Evolutionary conservation across 1,140 invertebrate species (phyloP).

Genomic region (Ctenoplectra terminalis): DNA sequence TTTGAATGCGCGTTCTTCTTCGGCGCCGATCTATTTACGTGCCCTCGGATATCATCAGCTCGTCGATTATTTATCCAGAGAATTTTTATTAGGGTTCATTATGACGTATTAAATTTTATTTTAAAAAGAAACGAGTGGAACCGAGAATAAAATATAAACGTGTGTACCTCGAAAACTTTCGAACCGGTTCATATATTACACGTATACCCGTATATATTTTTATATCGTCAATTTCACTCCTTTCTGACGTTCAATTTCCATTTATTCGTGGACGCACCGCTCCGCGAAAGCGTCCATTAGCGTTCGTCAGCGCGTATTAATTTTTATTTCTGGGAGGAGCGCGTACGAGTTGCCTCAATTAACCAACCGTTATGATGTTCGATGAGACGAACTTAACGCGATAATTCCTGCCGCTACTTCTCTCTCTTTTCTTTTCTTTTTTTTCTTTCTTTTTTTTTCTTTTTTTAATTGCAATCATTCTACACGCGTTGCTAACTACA

Average conservation of each 20-base stretch:
- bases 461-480: background rate
- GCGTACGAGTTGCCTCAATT: background rate
- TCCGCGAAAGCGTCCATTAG: background rate
- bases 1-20: background rate
- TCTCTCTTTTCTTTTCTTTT: too few species aligned
- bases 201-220: background rate
- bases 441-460: too few species aligned
- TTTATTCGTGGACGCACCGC: background rate
- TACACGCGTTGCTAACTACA: background rate
- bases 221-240: background rate
- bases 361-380: background rate
- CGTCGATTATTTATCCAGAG: background rate
- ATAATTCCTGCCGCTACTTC: background rate
- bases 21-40: background rate
- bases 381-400: background rate
- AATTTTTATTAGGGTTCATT: background rate
- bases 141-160: background rate
- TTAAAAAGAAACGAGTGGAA: background rate
- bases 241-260: background rate
- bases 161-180: background rate
- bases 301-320: conserved; percentile 2
- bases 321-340: conserved; percentile 4
- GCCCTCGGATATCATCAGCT: background rate
- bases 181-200: background rate
- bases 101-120: background rate